phyloP scores from a whole-genome alignment of 2,113 vertebrate genomes.

The Hippocampus comes region DNA sequence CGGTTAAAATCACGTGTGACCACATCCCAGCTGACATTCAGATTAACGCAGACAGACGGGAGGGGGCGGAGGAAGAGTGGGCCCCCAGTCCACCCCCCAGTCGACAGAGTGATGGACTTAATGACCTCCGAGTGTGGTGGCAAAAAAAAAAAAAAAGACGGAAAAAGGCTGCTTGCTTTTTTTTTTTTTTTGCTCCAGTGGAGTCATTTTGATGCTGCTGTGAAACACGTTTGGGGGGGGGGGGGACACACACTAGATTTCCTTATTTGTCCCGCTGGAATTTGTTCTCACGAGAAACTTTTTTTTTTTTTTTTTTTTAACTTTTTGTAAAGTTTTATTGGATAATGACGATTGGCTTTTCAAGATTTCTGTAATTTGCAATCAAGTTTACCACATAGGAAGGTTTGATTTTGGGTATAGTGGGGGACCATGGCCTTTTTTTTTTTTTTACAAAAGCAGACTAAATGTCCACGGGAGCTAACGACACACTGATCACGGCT shows the following conservation, averaged over 20 bases:
- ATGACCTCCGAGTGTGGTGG: not conserved
- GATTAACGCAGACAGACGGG: not conserved
- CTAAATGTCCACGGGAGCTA: too few relatives aligned
- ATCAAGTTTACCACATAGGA: too few relatives aligned
- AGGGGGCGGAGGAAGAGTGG: not conserved
- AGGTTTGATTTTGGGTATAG: too few relatives aligned
- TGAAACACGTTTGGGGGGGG: not conserved
- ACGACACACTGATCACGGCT: too few relatives aligned
- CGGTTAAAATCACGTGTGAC: conserved; percentile 9
- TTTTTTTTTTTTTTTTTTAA: too few relatives aligned
- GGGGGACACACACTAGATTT: not conserved
- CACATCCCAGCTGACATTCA: conserved; percentile 9
- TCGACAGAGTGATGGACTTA: conserved; percentile 8
- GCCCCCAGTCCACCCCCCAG: not conserved
- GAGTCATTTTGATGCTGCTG: not conserved
- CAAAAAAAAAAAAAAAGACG: not conserved
- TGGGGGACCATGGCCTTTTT: too few relatives aligned
- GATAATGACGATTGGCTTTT: too few relatives aligned
- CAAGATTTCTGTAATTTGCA: too few relatives aligned
- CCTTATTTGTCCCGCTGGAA: not conserved
- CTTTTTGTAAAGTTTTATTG: too few relatives aligned
- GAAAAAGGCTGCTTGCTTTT: not conserved
- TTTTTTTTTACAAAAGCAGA: too few relatives aligned
- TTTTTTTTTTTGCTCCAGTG: not conserved
- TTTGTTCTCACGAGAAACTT: not conserved